Evolutionary conservation across 2,113 vertebrate species (phyloP).

Genomic region (Equus przewalskii): DNA sequence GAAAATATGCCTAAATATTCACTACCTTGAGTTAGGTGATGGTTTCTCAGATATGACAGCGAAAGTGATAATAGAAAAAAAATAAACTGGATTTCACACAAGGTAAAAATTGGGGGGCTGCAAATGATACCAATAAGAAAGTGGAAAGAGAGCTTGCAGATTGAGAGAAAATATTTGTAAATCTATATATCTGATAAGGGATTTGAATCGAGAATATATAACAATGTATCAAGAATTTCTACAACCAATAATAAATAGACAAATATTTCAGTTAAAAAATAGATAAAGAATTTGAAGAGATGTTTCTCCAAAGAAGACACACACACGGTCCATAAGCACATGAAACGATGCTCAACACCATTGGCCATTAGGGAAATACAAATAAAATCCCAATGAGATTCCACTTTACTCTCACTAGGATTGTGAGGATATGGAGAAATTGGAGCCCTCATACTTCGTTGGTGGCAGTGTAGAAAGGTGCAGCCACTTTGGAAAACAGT

Average conservation of each 20-base stretch:
- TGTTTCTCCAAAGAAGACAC: not conserved
- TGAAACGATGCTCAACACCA: not conserved
- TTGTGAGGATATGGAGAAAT: not conserved
- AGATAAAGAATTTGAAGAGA: not conserved
- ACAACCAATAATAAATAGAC: not conserved
- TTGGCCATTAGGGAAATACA: not conserved
- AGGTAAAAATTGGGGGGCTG: not conserved
- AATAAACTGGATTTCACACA: not conserved
- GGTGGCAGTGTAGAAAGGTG: not conserved
- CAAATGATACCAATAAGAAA: not conserved
- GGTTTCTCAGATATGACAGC: not conserved
- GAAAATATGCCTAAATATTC: not conserved
- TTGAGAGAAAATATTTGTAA: not conserved
- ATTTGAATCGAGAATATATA: not conserved
- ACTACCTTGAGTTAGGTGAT: not conserved
- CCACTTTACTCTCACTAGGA: not conserved
- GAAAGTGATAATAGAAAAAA: conserved; percentile 9
- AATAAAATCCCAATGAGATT: not conserved
- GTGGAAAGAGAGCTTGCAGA: not conserved
- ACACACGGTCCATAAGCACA: not conserved
- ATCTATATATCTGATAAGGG: not conserved
- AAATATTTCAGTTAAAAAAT: conserved; percentile 1
- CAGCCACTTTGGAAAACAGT: not conserved
- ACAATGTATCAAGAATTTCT: not conserved
- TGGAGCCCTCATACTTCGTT: not conserved